Evolutionary conservation across 1,140 invertebrate species (phyloP).

Genomic region (Hetaerina americana): DNA sequence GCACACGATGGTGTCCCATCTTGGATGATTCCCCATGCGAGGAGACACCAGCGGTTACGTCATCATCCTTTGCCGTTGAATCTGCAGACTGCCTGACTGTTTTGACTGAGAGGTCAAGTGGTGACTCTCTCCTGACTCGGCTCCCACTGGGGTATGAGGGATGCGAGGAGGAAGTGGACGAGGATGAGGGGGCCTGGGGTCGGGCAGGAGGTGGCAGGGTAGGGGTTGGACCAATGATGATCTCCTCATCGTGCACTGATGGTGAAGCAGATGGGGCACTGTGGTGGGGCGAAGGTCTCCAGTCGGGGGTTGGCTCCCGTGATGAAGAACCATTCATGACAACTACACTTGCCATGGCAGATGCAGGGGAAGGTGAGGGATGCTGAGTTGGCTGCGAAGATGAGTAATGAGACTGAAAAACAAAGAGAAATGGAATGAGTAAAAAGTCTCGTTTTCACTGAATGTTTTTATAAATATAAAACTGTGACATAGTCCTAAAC

Average conservation of each 20-base stretch:
- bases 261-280: constrained; percentile 18
- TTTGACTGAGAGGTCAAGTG: constrained; percentile 71
- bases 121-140: constrained; percentile 49
- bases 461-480: too few species aligned
- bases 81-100: constrained; percentile 73
- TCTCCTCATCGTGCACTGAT: not conserved
- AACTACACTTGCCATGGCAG: not conserved
- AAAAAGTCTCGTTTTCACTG: too few species aligned
- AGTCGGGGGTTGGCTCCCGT: constrained; percentile 23
- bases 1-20: not conserved
- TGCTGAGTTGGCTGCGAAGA: not conserved
- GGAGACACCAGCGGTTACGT: not conserved
- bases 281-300: constrained; percentile 26
- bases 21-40: constrained; percentile 4
- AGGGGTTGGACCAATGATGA: too few species aligned
- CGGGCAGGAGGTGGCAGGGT: not conserved
- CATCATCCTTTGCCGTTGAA: constrained; percentile 61
- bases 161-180: not conserved
- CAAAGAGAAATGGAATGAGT: not conserved
- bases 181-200: not conserved
- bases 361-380: not conserved
- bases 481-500: too few species aligned
- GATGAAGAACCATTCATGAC: constrained; percentile 9
- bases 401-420: not conserved
- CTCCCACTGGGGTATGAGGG: not conserved